These are phyloP conservation scores for Blera fallax DNA, from an alignment of 2,888 invertebrate genomes.

Conservation along the genomic window DNA sequence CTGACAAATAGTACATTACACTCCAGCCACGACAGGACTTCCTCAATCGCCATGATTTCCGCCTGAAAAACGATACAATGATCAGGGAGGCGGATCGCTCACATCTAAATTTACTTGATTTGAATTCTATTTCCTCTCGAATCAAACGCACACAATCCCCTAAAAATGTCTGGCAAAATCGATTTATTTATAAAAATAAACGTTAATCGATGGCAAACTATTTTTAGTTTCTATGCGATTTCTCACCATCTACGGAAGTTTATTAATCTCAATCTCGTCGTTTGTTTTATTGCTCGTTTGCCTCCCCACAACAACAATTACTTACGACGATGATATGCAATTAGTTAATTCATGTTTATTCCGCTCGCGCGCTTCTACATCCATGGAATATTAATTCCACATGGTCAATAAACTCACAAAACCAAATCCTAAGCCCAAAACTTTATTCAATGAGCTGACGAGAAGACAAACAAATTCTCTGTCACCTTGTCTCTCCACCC, in stretches of 20 bases:
- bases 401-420: slow-evolving; percentile 44
- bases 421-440: slow-evolving; percentile 1
- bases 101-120: too few relatives aligned
- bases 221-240: slow-evolving; percentile 11
- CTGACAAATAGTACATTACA: too few relatives aligned
- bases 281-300: slow-evolving; percentile 2
- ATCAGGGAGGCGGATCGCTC: too few relatives aligned
- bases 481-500: not conserved
- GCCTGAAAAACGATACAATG: too few relatives aligned
- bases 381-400: slow-evolving; percentile 37
- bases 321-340: slow-evolving; percentile 22
- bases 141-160: too few relatives aligned
- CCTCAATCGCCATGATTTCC: too few relatives aligned
- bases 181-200: not conserved
- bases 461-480: not conserved
- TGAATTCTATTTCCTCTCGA: too few relatives aligned
- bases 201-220: slow-evolving; percentile 5
- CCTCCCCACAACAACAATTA: not conserved
- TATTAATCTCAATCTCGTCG: slow-evolving; percentile 38
- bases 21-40: too few relatives aligned
- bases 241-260: slow-evolving; percentile 16
- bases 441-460: slow-evolving; percentile 12
- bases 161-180: not conserved
- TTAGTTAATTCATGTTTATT: slow-evolving; percentile 42
- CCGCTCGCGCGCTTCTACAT: slow-evolving; percentile 1